phyloP scores from a whole-genome alignment of 2,888 invertebrate species.

The Drosophila lutescens region DNA sequence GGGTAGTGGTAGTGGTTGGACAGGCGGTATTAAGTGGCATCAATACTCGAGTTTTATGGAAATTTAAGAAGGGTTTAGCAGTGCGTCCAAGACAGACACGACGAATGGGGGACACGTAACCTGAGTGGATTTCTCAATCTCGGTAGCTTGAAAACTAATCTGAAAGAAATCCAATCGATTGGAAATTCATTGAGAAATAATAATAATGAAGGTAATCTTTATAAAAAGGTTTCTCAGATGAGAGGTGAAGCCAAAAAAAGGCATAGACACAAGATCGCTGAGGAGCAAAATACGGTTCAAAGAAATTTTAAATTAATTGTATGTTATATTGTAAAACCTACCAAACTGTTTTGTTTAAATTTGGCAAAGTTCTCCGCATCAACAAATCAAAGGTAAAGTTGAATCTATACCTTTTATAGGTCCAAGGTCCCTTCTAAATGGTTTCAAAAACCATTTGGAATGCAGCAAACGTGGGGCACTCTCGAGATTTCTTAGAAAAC shows the following conservation, averaged over 20 bases:
- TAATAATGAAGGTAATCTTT: slow-evolving; percentile 36
- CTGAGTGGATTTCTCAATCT: slow-evolving; percentile 45
- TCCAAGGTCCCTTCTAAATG: neutral
- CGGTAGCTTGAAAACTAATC: slow-evolving; percentile 49
- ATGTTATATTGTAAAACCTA: no score
- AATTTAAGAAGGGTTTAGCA: slow-evolving; percentile 48
- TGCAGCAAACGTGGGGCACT: slow-evolving; percentile 22
- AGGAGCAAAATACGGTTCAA: neutral
- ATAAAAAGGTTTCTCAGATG: slow-evolving; percentile 11
- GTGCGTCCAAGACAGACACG: neutral
- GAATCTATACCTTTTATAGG: neutral
- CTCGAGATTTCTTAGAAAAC: slow-evolving; percentile 53
- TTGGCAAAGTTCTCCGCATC: neutral
- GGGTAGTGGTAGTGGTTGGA: slow-evolving; percentile 1
- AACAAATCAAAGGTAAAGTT: neutral
- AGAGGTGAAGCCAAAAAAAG: slow-evolving; percentile 11
- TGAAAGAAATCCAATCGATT: slow-evolving; percentile 48
- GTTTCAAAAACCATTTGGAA: slow-evolving; percentile 22
- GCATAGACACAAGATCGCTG: neutral
- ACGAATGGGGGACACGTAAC: slow-evolving; percentile 22
- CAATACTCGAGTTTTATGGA: slow-evolving; percentile 40
- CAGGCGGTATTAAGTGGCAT: slow-evolving; percentile 48
- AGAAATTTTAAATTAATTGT: no score
- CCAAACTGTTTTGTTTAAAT: neutral
- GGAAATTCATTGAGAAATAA: slow-evolving; percentile 46